These are phyloP conservation scores for Gymnodraco acuticeps DNA, from an alignment of 2,797 vertebrate genomes.

Conservation along the genomic window DNA sequence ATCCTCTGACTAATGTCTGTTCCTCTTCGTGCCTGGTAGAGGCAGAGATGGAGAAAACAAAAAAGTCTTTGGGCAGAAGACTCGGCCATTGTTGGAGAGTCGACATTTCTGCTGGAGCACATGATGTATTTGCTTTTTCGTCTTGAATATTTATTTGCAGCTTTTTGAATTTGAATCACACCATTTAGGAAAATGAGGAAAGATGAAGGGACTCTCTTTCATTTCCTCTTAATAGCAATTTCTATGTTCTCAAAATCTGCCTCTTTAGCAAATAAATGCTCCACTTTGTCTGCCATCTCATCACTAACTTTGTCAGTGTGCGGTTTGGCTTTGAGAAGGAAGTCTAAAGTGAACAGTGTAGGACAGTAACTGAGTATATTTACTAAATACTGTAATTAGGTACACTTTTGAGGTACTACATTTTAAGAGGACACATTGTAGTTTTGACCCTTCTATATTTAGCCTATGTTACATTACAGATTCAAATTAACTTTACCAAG, in stretches of 20 bases:
- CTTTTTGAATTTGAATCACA: constrained; percentile 7
- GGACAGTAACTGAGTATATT: no score
- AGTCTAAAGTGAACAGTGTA: no score
- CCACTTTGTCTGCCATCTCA: not conserved
- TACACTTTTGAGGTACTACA: no score
- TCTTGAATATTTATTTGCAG: constrained; percentile 20
- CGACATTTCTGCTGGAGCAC: not conserved
- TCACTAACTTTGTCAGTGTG: not conserved
- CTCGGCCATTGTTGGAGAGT: constrained; percentile 17
- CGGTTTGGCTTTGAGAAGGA: not conserved
- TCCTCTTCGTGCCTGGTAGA: constrained; percentile 4
- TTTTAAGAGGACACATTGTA: no score
- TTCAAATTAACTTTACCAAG: no score
- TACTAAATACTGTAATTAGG: no score
- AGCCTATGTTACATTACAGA: no score
- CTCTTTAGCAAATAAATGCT: constrained; percentile 29
- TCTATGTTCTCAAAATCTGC: not conserved
- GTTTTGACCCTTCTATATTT: no score
- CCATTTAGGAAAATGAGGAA: constrained; percentile 11
- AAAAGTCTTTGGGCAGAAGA: constrained; percentile 25
- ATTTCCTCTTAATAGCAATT: not conserved
- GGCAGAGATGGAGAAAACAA: constrained; percentile 19
- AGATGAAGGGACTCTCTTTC: not conserved
- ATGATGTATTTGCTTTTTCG: not conserved
- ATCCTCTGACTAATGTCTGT: constrained; percentile 1